phyloP scores from a whole-genome alignment of 2,888 invertebrate species.

The Gortyna flavago region DNA sequence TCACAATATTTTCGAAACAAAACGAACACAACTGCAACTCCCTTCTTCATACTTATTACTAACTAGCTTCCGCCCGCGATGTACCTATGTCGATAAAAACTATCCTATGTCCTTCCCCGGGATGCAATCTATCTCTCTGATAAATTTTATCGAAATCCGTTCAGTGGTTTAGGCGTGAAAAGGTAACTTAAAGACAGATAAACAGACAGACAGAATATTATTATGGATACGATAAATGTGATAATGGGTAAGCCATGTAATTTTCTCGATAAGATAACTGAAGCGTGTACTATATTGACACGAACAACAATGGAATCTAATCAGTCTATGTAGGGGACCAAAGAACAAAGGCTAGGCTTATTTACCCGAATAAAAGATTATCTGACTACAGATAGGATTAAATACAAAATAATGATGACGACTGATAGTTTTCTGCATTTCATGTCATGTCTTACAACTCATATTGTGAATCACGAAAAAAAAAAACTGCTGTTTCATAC shows the following conservation, averaged over 20 bases:
- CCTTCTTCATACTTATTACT: slow-evolving; percentile 5
- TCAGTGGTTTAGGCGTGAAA: no score
- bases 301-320: slow-evolving; percentile 37
- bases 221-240: slow-evolving; percentile 2
- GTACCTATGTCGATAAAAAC: no score
- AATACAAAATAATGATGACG: background rate
- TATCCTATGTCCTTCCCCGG: no score
- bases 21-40: slow-evolving; percentile 8
- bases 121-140: no score
- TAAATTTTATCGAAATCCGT: no score
- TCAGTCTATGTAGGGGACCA: background rate
- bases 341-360: background rate
- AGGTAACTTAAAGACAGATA: no score
- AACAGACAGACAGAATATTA: no score
- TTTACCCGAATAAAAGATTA: background rate
- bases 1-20: background rate
- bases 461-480: no score
- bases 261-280: slow-evolving; percentile 43
- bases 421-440: background rate
- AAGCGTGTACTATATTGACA: slow-evolving; percentile 20
- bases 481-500: no score
- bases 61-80: no score
- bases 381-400: background rate
- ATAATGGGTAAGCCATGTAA: slow-evolving; percentile 44
- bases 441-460: background rate